phyloP scores from a whole-genome alignment of 1,140 invertebrate species.

The Colletes latitarsis region DNA sequence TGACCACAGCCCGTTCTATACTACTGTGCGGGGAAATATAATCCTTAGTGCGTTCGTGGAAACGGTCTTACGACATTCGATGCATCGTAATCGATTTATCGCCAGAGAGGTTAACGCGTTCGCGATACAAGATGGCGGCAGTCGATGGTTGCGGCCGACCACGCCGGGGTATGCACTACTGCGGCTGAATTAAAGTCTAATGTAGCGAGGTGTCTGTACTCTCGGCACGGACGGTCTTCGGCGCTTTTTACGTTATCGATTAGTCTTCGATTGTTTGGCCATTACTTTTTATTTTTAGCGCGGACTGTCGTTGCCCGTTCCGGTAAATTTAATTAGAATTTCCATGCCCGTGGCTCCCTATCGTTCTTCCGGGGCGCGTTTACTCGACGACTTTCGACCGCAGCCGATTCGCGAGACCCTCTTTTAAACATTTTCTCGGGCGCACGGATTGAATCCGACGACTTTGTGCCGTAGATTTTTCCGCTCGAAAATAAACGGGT shows the following conservation, averaged over 20 bases:
- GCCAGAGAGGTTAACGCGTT: neutral
- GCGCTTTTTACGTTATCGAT: conserved; percentile 68
- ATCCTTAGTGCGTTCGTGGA: too few species aligned
- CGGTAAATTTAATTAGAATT: conserved; percentile 64
- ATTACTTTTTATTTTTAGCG: conserved; percentile 73
- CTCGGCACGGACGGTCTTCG: conserved; percentile 13
- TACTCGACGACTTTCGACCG: neutral
- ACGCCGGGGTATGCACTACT: conserved; percentile 58
- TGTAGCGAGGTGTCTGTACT: conserved; percentile 53
- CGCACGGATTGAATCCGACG: neutral
- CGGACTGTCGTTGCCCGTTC: conserved; percentile 62
- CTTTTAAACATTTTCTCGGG: neutral
- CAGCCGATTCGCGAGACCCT: neutral
- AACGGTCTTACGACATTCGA: too few species aligned
- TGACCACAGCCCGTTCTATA: too few species aligned
- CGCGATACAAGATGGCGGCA: conserved; percentile 53
- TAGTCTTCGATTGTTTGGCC: conserved; percentile 71
- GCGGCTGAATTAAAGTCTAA: conserved; percentile 63
- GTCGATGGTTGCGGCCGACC: conserved; percentile 44
- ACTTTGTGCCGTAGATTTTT: neutral
- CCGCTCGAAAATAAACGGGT: neutral
- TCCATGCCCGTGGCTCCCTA: neutral
- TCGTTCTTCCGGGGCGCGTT: neutral
- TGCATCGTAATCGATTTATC: neutral
- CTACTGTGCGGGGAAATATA: too few species aligned